Evolutionary conservation across 2,797 vertebrate genomes (phyloP), one percentile per base, ranked within the genome.

Genomic region (Bucorvus abyssinicus): DNA sequence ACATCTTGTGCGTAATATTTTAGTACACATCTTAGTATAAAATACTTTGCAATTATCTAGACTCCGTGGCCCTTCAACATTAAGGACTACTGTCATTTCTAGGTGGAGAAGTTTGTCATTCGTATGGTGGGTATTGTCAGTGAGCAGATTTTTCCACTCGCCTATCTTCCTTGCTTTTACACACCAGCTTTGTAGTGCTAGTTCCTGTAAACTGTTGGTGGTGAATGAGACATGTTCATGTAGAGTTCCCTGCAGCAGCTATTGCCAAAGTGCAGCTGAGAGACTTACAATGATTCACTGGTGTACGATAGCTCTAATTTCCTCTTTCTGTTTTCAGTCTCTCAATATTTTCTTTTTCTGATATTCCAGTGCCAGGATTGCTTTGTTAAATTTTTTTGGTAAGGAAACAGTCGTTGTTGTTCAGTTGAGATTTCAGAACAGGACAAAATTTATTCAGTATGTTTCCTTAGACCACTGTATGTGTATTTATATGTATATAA

Each of bases 251-350:
- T 94, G 71, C 68, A 90, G 90, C 70, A 96, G 79, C 36, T 76
- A 82, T 75, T 95, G 95, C 84, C 93, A 96, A 96, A 95, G 89
- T 95, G 85, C 77, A 82, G 85, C 90, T 96, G 92, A 96, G 80
- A 96, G 79, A 88, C 68, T 95, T 93, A 74, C 14, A 93, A 85
- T 79, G 77, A 96, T 91, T 96, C 96, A 95, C 40, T 94, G 92
- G 71, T 95, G 87, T 73, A 91, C 26, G 80, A 89, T 89, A 96
- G 44, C 73, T 95, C 93, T 93, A 92, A 96, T 93, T 95, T 95
- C 65, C 59, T 96, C 53, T 89, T 87, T 88, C 75, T 92, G 77
- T 90, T 93, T 95, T 93, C 80, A 78, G 57, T 88, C 80, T 95
- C 92, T 95, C 86, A 95, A 81, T 59, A 60, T 85, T 97, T 93